Base-by-base conservation (phyloP, 2,888 invertebrate genomes). In the Suillia variegata region DNA sequence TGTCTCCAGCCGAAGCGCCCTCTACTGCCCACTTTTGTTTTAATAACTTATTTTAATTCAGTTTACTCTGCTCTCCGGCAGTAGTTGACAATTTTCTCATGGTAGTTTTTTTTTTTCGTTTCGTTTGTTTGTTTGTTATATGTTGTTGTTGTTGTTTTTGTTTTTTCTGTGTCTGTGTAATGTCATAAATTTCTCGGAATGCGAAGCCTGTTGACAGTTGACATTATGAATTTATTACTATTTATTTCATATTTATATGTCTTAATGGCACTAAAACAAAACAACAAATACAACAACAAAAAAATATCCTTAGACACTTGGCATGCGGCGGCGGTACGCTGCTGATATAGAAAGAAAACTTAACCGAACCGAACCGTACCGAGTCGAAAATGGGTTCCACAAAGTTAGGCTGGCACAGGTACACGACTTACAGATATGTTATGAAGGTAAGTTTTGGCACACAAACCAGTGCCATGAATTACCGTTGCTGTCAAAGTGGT, bases 201-300 rank as follows among this genome's bases (percentile, higher is more conserved):
- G 54, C 56, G 56, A 22, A 59, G 67, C 63, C 67, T 67, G 69
- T 67, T 69, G 70, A 70, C 69, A 68, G 70, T 75, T 79, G 78
- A 75, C 78, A 79, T 77, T 78, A 79, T 75, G 73, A 78, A 78
- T 78, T 79, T 78, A 78, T 79, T 78, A 76, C 79, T 73, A 75
- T 77, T 77, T 74, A 77, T 75, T 79, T 74, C 70, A 75, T 78
- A 71, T 78, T 69, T 75, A 73, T 61, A 54, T 56, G 54, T 62
- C 62, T 62, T 59, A 62, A 62, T 62, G 54, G 48, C 51, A 59
- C 59, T 57, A 62, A 62, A 59, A 60, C 42, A 52, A 53, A n/a
- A n/a, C n/a, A n/a, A n/a, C n/a, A n/a, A n/a, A n/a, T n/a, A n/a
- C n/a, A n/a, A n/a, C n/a, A n/a, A n/a, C n/a, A n/a, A n/a, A n/a